Percentiles rank a stretch among this genome's conserved stretches.
Evolutionary conservation across 2,113 vertebrate species (phyloP).

Genomic region (Mirounga angustirostris): DNA sequence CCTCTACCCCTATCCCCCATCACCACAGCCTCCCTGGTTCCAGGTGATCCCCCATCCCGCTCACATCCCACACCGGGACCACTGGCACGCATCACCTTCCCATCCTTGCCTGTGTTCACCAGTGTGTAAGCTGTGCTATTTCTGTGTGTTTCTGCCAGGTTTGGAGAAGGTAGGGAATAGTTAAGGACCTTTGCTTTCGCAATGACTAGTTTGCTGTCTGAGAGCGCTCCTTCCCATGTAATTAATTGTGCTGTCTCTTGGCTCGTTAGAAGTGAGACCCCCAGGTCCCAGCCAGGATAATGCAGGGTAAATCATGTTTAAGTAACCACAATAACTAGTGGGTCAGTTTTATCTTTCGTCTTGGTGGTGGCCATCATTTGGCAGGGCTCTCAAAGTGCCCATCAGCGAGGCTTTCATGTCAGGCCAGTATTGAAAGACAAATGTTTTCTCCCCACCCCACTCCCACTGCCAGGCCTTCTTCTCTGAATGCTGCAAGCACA

Average conservation of each 20-base stretch:
- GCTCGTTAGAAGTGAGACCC: conserved; percentile 85
- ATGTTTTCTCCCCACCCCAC: conserved; percentile 66
- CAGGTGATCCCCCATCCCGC: not conserved
- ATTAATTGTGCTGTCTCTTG: conserved; percentile 86
- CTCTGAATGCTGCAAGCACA: conserved; percentile 60
- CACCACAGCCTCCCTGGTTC: rapidly evolving
- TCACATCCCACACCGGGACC: not conserved
- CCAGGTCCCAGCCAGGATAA: conserved; percentile 84
- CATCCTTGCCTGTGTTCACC: not conserved
- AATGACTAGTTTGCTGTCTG: conserved; percentile 83
- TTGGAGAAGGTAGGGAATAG: not conserved
- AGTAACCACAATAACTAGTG: conserved; percentile 88
- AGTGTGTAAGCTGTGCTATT: not conserved
- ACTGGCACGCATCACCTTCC: not conserved
- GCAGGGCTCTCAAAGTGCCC: conserved; percentile 81
- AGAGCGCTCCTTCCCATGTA: conserved; percentile 84
- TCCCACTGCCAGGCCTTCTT: conserved; percentile 57
- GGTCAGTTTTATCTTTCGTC: conserved; percentile 88
- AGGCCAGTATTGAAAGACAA: conserved; percentile 76
- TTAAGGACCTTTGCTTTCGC: conserved; percentile 63
- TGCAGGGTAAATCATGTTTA: conserved; percentile 89
- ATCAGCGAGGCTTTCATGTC: conserved; percentile 74
- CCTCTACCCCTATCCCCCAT: not conserved
- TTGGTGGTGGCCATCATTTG: conserved; percentile 81
- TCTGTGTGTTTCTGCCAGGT: not conserved